These are phyloP conservation scores for Pelobates cultripes DNA, from an alignment of 2,797 vertebrate species.

Conservation along the genomic window DNA sequence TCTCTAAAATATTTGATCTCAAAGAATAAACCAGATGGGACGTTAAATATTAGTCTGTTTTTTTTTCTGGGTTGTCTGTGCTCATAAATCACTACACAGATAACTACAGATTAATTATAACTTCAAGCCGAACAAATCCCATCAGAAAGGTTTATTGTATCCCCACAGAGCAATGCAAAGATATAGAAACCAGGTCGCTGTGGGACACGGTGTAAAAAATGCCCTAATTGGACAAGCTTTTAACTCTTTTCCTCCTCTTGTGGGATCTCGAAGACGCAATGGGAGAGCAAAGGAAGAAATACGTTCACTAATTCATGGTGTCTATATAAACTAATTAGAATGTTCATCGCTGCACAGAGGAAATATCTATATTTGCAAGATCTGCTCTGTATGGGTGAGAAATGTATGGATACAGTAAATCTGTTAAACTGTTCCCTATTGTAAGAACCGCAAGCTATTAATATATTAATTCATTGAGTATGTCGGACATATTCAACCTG, in stretches of 20 bases:
- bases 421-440: conserved; percentile 13
- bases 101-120: conserved; percentile 69
- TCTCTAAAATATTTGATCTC: conserved; percentile 56
- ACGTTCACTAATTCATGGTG: conserved; percentile 25
- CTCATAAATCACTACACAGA: conserved; percentile 59
- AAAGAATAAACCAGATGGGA: conserved; percentile 59
- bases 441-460: conserved; percentile 5
- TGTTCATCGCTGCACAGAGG: conserved; percentile 35
- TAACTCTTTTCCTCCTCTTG: conserved; percentile 47
- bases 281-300: conserved; percentile 23
- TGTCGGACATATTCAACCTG: too few relatives aligned
- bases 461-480: background rate
- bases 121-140: conserved; percentile 62
- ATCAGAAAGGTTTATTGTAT: conserved; percentile 59
- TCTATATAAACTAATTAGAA: conserved; percentile 44
- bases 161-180: conserved; percentile 53
- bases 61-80: conserved; percentile 52
- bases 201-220: conserved; percentile 44
- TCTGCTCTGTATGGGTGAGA: conserved; percentile 2
- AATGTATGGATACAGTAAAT: conserved; percentile 26
- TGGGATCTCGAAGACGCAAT: conserved; percentile 25
- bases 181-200: conserved; percentile 59
- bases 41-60: conserved; percentile 44
- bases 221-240: conserved; percentile 50
- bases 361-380: conserved; percentile 21